These are phyloP conservation scores for Dromius quadrimaculatus DNA, from an alignment of 2,888 invertebrate species.

Conservation along the genomic window DNA sequence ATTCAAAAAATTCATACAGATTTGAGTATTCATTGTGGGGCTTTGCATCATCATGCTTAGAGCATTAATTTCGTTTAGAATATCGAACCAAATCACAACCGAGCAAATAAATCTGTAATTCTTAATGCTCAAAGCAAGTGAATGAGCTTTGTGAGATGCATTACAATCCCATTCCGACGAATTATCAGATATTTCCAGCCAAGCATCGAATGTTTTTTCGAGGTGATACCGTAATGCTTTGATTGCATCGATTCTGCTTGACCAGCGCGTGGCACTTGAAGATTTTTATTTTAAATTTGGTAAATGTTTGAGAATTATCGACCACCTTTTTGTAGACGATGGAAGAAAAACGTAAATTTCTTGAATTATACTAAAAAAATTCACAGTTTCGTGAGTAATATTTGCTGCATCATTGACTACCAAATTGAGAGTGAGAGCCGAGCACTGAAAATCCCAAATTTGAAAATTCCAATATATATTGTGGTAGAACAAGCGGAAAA, in stretches of 20 bases:
- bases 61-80: neutral
- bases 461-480: too few species aligned
- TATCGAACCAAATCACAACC: neutral
- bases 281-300: neutral
- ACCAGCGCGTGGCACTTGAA: conserved; percentile 3
- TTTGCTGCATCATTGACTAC: conserved; percentile 48
- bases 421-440: conserved; percentile 51
- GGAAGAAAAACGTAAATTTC: conserved; percentile 48
- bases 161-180: neutral
- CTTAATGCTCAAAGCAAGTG: neutral
- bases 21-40: too few species aligned
- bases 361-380: conserved; percentile 50
- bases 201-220: neutral
- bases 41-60: too few species aligned
- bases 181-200: neutral
- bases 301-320: conserved; percentile 1
- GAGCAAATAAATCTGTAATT: neutral
- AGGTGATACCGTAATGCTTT: neutral
- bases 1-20: too few species aligned
- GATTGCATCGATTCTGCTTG: neutral
- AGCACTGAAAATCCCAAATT: too few species aligned
- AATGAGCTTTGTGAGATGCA: neutral
- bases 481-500: too few species aligned
- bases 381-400: conserved; percentile 21
- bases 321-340: conserved; percentile 47